Base-by-base conservation (phyloP, 2,797 vertebrate genomes). In the Selene dorsalis region DNA sequence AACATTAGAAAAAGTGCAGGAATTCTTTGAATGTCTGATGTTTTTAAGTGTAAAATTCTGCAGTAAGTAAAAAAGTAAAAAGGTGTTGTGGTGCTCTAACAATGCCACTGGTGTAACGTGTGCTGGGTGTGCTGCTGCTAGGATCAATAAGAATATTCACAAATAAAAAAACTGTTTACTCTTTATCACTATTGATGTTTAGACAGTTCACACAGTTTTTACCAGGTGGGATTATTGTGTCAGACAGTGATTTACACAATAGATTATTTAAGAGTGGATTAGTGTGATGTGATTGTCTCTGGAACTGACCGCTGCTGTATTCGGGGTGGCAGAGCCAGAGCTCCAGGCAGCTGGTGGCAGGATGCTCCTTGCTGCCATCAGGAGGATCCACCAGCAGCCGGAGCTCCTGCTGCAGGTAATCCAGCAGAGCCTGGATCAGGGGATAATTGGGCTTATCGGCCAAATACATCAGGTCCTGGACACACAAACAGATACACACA, bases 271-370 rank as follows among this genome's bases (percentile, higher is more conserved):
- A 8, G 1, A 48, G 22, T 60, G 22, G 3, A 38, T 64, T 30
- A 22, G 3, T 13, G 12, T 9, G 14, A 41, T 18, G 30, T 28
- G 1, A 69, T 13, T 12, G 53, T 43, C 66, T 55, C 0, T 12
- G 20, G 16, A 14, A 91, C 95, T 92, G 88, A 97, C 97, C 97
- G 0, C 95, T 96, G 0, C 88, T 93, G 86, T 95, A 95, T 43
- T 93, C 79, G 0, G 96, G 96, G 30, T 95, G 93, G 77, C 95
- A 95, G 75, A 97, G 88, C 93, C 95, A 95, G 55, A 98, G 96
- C 92, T 98, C 97, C 92, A 95, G 92, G 85, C 97, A 98, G 81
- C 95, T 96, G 78, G 96, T 91, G 1, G 96, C 96, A 0, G 97
- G 97, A 56, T 87, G 92, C 79, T 94, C 89, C 76, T 94, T 96